Conservation (phyloP, 2,888 invertebrate species). For the Thera britannica region DNA sequence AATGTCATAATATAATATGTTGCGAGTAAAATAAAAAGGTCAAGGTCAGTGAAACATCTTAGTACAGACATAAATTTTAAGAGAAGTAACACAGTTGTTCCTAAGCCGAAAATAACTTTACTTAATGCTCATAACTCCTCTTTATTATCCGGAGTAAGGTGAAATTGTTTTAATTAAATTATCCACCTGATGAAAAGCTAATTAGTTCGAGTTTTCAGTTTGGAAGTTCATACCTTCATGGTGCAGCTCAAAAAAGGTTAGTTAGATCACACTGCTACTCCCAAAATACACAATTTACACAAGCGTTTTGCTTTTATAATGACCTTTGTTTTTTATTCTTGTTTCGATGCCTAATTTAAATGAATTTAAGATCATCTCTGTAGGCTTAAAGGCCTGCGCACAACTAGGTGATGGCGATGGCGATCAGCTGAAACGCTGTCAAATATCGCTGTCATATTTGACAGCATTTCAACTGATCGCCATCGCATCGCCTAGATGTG, state of each 20-base stretch:
- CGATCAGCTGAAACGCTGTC: too few species aligned
- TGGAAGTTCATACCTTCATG: constrained; percentile 30
- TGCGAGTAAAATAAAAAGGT: not conserved
- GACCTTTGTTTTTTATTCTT: too few species aligned
- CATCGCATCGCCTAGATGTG: too few species aligned
- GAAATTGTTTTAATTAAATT: constrained; percentile 50
- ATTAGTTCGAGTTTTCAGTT: constrained; percentile 48
- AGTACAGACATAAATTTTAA: not conserved
- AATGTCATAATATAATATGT: too few species aligned
- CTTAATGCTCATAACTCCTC: constrained; percentile 38
- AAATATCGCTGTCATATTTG: too few species aligned
- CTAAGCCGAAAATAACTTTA: not conserved
- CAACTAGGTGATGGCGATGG: too few species aligned
- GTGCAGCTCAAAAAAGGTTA: not conserved
- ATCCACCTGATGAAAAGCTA: constrained; percentile 41
- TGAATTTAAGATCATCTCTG: too few species aligned
- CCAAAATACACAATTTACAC: too few species aligned
- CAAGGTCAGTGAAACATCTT: not conserved
- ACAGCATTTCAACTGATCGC: too few species aligned
- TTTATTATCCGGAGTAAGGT: constrained; percentile 45
- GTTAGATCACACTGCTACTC: not conserved
- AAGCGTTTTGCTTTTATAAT: too few species aligned
- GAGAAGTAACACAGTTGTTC: constrained; percentile 1
- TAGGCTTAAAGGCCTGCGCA: too few species aligned
- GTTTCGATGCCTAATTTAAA: too few species aligned